Conservation (phyloP, 2,113 vertebrate species). For the Bos indicus region DNA sequence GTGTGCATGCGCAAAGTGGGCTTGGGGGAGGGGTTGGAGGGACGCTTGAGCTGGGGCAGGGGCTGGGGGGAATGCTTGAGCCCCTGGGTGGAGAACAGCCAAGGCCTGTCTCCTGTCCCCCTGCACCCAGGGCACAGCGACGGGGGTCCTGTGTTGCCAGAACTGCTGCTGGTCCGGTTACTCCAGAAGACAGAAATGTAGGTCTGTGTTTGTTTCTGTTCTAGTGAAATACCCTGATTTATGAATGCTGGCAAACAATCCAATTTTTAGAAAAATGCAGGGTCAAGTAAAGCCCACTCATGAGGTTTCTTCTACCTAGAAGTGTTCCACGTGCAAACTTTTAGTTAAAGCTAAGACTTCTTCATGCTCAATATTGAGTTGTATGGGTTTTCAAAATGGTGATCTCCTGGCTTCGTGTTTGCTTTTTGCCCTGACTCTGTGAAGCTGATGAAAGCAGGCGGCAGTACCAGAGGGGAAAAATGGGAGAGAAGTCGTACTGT, state of each 20-base stretch:
- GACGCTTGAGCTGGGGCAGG: neutral
- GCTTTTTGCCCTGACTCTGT: neutral
- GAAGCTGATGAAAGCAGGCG: neutral
- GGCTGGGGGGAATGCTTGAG: too few species aligned
- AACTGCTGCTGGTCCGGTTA: neutral
- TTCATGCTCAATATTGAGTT: neutral
- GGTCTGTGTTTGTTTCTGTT: neutral
- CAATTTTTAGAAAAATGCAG: neutral
- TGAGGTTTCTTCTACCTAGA: neutral
- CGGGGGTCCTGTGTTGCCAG: neutral
- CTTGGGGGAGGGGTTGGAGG: neutral
- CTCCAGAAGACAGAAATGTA: neutral
- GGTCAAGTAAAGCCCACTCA: neutral
- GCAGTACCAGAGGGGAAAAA: neutral
- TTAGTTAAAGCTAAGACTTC: neutral
- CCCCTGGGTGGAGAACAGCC: neutral
- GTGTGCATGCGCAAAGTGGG: fast-evolving
- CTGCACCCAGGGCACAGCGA: neutral
- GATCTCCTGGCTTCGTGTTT: neutral
- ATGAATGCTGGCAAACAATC: neutral
- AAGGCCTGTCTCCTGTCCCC: neutral
- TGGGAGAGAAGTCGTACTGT: neutral
- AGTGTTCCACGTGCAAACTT: neutral
- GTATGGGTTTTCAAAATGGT: neutral
- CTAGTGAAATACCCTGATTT: neutral